phyloP scores from a whole-genome alignment of 2,888 invertebrate genomes.

The Pyrrhosoma nymphula region DNA sequence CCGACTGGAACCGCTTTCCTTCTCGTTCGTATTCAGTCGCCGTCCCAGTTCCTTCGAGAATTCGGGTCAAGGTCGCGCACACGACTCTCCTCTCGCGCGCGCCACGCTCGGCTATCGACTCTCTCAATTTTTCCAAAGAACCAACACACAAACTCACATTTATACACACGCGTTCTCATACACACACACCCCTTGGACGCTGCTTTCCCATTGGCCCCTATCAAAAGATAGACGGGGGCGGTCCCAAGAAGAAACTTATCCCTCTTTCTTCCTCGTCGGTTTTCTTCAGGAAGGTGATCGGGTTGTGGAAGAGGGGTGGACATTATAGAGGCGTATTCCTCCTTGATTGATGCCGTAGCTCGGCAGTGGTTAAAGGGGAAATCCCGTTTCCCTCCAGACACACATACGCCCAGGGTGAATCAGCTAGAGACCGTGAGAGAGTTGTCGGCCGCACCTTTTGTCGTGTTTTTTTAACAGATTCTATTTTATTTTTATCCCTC shows the following conservation, averaged over 20 bases:
- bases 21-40: neutral
- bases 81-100: neutral
- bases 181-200: neutral
- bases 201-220: neutral
- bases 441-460: neutral
- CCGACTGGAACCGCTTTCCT: neutral
- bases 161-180: neutral
- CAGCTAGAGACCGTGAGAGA: neutral
- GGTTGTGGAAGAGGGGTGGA: too few relatives aligned
- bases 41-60: neutral
- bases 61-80: conserved; percentile 4
- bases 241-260: neutral
- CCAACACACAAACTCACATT: neutral
- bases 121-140: neutral
- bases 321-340: too few relatives aligned
- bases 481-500: neutral
- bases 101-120: neutral
- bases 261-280: neutral
- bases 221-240: neutral
- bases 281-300: neutral
- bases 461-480: neutral
- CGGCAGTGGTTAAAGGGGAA: neutral
- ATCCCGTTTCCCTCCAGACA: neutral
- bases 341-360: neutral
- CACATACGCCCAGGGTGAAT: too few relatives aligned